These are phyloP conservation scores for Pogonognathellus flavescens DNA, from an alignment of 1,140 invertebrate genomes.

Conservation along the genomic window DNA sequence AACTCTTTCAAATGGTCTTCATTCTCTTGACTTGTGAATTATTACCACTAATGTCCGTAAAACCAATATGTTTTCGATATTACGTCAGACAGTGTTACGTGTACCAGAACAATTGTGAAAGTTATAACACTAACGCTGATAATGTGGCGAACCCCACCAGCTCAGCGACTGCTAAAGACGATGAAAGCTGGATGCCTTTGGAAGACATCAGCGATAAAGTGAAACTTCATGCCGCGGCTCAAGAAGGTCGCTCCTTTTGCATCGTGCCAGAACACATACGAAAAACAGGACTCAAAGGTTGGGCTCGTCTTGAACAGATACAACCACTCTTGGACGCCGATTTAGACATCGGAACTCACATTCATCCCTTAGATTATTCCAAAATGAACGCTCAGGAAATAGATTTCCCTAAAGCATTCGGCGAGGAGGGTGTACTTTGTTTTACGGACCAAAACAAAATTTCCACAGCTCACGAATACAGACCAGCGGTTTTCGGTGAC, in stretches of 20 bases:
- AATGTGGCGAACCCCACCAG: too few relatives aligned
- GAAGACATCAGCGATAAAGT: not conserved
- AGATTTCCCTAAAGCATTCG: not conserved
- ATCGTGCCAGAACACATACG: conserved; percentile 3
- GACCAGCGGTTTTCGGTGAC: not conserved
- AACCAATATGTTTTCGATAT: too few relatives aligned
- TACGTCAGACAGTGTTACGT: too few relatives aligned
- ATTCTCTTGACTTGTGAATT: too few relatives aligned
- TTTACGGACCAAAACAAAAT: too few relatives aligned
- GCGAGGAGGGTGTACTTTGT: too few relatives aligned
- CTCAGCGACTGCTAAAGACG: not conserved
- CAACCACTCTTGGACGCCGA: not conserved
- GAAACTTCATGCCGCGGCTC: conserved; percentile 57
- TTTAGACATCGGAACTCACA: conserved; percentile 57
- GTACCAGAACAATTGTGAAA: too few relatives aligned
- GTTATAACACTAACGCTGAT: too few relatives aligned
- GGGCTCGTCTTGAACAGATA: not conserved
- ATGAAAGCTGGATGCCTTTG: not conserved
- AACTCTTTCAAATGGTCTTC: too few relatives aligned
- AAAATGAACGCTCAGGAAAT: conserved; percentile 17
- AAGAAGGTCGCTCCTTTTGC: conserved; percentile 53
- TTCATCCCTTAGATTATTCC: conserved; percentile 20
- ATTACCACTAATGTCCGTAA: too few relatives aligned
- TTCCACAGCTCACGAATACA: not conserved
- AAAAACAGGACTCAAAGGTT: not conserved